phyloP scores from a whole-genome alignment of 2,113 vertebrate species.

The Dipodomys merriami region DNA sequence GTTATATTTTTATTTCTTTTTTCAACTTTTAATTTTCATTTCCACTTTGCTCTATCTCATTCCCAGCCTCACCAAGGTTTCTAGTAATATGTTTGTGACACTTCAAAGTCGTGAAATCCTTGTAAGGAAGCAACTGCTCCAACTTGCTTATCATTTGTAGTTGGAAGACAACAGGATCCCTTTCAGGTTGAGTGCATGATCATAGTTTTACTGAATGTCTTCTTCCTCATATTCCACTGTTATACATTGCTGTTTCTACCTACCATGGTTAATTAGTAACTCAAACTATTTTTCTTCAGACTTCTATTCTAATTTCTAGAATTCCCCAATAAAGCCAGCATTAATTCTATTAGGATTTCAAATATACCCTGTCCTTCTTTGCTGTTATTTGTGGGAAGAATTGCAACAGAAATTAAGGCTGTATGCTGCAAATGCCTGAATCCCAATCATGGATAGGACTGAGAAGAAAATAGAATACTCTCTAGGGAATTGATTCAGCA shows the following conservation, averaged over 20 bases:
- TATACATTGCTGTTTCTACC: slow-evolving; percentile 36
- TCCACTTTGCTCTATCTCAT: neutral
- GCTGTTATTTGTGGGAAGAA: slow-evolving; percentile 59
- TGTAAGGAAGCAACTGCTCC: slow-evolving; percentile 1
- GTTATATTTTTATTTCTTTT: slow-evolving; percentile 45
- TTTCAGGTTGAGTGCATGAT: slow-evolving; percentile 6
- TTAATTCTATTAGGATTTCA: slow-evolving; percentile 58
- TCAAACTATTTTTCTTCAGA: slow-evolving; percentile 52
- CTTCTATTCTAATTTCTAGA: slow-evolving; percentile 58
- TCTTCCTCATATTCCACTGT: slow-evolving; percentile 20
- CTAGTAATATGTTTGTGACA: neutral
- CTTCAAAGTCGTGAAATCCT: slow-evolving; percentile 35
- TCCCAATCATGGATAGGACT: slow-evolving; percentile 19
- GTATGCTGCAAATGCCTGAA: slow-evolving; percentile 14
- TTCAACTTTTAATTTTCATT: slow-evolving; percentile 39
- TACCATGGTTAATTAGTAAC: slow-evolving; percentile 34
- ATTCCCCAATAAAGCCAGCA: slow-evolving; percentile 27
- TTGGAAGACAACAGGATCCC: neutral
- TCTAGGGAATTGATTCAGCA: slow-evolving; percentile 27
- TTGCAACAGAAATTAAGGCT: slow-evolving; percentile 31
- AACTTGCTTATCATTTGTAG: slow-evolving; percentile 46
- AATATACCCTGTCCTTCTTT: neutral
- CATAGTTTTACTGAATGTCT: slow-evolving; percentile 29
- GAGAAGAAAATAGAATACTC: slow-evolving; percentile 33
- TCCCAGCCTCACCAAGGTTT: neutral